Conservation (phyloP, 2,797 vertebrate species). For the Saguinus oedipus region DNA sequence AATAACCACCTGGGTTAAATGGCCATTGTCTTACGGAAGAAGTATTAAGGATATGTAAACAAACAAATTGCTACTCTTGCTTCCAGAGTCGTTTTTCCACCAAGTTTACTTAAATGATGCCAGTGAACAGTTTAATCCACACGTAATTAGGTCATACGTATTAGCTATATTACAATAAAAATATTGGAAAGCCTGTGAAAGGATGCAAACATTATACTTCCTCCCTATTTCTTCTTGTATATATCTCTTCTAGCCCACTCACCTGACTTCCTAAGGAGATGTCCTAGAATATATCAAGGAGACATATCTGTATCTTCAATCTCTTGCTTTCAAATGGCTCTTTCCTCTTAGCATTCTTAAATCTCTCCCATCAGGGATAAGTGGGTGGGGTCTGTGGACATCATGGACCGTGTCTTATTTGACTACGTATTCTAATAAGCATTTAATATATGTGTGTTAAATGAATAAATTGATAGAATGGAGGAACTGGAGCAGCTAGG, state of each 20-base stretch:
- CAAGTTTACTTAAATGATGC: constrained; percentile 45
- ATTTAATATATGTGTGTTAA: constrained; percentile 66
- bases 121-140: background rate
- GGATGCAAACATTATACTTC: background rate
- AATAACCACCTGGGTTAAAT: background rate
- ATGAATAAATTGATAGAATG: constrained; percentile 37
- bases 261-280: constrained; percentile 74
- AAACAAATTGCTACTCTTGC: background rate
- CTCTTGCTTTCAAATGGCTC: constrained; percentile 65
- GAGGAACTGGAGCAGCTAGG: constrained; percentile 16
- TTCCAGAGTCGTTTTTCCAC: constrained; percentile 11
- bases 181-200: constrained; percentile 2
- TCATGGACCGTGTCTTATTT: constrained; percentile 68
- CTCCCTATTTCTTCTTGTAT: constrained; percentile 46
- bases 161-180: constrained; percentile 35
- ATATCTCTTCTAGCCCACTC: constrained; percentile 67
- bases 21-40: background rate
- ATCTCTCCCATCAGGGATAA: constrained; percentile 70
- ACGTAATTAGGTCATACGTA: background rate
- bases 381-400: constrained; percentile 67
- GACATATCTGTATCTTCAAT: constrained; percentile 73
- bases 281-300: constrained; percentile 72
- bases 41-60: background rate
- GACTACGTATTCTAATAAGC: constrained; percentile 70
- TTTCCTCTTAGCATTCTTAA: constrained; percentile 74